Evolutionary conservation across 2,888 invertebrate species (phyloP).

Genomic region (Pseudanteris insignis): DNA sequence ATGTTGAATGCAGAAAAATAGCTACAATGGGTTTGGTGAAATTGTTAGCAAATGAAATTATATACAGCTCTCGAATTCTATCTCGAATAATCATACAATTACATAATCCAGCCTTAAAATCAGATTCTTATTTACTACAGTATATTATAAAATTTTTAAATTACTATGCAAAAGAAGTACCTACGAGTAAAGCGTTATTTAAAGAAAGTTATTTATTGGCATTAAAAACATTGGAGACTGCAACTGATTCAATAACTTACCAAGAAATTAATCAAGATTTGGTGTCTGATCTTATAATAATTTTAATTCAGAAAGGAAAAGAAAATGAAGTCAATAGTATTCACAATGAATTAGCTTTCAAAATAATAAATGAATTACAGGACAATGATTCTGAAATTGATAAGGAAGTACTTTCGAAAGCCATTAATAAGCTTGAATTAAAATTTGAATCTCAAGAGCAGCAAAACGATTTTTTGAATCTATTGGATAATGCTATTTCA

Average conservation of each 20-base stretch:
- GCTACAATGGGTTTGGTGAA: slow-evolving; percentile 78
- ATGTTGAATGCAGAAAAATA: slow-evolving; percentile 71
- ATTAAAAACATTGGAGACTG: slow-evolving; percentile 75
- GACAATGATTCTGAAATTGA: slow-evolving; percentile 53
- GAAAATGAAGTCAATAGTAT: slow-evolving; percentile 44
- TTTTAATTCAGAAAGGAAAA: slow-evolving; percentile 68
- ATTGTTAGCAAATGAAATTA: slow-evolving; percentile 73
- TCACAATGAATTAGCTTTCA: slow-evolving; percentile 58
- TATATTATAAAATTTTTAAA: slow-evolving; percentile 78
- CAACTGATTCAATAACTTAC: slow-evolving; percentile 79
- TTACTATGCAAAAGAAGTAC: slow-evolving; percentile 68
- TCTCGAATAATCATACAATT: slow-evolving; percentile 80
- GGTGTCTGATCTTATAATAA: slow-evolving; percentile 78
- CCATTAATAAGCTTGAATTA: slow-evolving; percentile 55
- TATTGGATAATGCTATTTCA: slow-evolving; percentile 50
- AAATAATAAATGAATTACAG: slow-evolving; percentile 56
- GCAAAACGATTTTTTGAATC: slow-evolving; percentile 51
- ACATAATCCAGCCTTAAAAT: slow-evolving; percentile 81
- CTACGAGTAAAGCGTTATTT: slow-evolving; percentile 71
- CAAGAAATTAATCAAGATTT: slow-evolving; percentile 78
- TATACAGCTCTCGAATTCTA: slow-evolving; percentile 75
- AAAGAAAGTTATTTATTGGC: slow-evolving; percentile 79
- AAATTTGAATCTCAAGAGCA: slow-evolving; percentile 50
- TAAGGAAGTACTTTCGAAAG: slow-evolving; percentile 53
- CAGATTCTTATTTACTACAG: slow-evolving; percentile 74